A percentile compares a stretch with the other conserved stretches of the same genome.
Conservation (phyloP, 2,888 invertebrate species). For the Hesperia comma region DNA sequence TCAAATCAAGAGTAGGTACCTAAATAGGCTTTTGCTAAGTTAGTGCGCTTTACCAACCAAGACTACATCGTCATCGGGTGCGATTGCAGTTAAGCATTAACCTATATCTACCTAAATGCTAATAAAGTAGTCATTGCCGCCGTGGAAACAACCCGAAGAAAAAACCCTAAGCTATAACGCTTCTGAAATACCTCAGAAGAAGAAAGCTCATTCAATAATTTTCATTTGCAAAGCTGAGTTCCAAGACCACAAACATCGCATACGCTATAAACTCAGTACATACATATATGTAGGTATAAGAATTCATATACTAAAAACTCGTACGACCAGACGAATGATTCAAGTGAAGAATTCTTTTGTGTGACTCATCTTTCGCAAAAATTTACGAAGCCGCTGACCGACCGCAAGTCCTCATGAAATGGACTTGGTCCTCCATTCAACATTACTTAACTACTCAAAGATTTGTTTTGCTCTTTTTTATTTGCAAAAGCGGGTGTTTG, state of each 20-base stretch:
- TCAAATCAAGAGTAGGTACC: no score
- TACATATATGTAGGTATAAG: no score
- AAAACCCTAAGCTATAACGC: no score
- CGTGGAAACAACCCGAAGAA: no score
- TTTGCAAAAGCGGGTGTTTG: not conserved
- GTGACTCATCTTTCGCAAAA: slow-evolving; percentile 68
- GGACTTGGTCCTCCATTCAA: not conserved
- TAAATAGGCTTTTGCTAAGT: no score
- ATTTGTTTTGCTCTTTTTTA: not conserved
- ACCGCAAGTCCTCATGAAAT: slow-evolving; percentile 47
- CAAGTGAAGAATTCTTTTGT: slow-evolving; percentile 64
- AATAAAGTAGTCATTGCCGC: no score
- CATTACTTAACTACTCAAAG: not conserved
- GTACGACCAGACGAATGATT: slow-evolving; percentile 51
- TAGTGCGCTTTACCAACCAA: no score
- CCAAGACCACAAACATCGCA: slow-evolving; percentile 1
- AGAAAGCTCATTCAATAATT: no score
- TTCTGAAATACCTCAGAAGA: no score
- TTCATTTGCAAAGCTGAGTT: not conserved
- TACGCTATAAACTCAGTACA: not conserved
- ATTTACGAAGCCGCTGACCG: slow-evolving; percentile 52
- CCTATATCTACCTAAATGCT: no score
- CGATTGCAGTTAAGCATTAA: no score
- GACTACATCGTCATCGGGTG: no score
- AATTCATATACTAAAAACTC: not conserved